Percentiles rank a stretch among this genome's conserved stretches.
Conservation (phyloP, 2,113 vertebrate species). For the Craseonycteris thonglongyai region DNA sequence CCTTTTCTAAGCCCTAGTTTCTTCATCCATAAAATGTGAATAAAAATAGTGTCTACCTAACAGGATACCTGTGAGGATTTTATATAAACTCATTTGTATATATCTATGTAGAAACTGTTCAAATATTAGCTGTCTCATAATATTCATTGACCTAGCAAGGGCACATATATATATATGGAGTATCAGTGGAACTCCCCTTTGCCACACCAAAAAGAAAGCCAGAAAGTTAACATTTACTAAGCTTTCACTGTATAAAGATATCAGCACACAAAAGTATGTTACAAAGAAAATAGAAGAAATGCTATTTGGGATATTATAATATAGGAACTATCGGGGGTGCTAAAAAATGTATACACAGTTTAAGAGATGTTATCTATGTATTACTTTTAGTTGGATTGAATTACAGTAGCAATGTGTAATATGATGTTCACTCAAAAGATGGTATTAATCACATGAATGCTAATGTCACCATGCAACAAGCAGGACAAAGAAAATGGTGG, state of each 20-base stretch:
- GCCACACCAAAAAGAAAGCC: neutral
- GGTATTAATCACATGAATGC: too few relatives aligned
- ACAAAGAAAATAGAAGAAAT: neutral
- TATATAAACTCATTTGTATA: neutral
- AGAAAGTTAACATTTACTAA: neutral
- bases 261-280: neutral
- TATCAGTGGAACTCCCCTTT: neutral
- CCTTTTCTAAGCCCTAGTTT: neutral
- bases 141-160: neutral
- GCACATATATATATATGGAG: neutral
- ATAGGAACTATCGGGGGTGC: neutral
- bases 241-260: neutral
- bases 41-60: conserved; percentile 1
- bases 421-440: too few relatives aligned
- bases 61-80: neutral
- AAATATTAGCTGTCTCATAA: neutral
- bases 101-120: neutral
- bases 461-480: too few relatives aligned
- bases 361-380: too few relatives aligned
- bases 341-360: too few relatives aligned
- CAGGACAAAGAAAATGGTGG: too few relatives aligned
- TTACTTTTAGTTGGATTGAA: too few relatives aligned
- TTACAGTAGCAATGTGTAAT: too few relatives aligned
- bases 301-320: neutral
- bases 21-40: neutral